Evolutionary conservation across 2,113 vertebrate genomes (phyloP), one percentile per base, ranked within the genome.

Genomic region (Hemibagrus wyckioides): DNA sequence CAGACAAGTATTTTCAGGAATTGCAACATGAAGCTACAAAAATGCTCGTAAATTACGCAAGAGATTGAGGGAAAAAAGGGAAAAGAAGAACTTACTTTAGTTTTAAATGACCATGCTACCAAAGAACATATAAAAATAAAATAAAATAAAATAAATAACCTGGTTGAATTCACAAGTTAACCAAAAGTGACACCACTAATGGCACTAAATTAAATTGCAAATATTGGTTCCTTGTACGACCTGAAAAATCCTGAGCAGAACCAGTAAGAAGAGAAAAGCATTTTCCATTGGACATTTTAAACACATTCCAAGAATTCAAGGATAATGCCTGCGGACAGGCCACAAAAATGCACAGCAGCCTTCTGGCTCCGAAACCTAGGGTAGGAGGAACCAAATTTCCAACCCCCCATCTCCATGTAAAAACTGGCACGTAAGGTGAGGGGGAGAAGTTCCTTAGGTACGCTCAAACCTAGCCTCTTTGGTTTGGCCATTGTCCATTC

Each of bases 301-400:
- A 90, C 88, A 79, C 90, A 84, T 91, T 90, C 82, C 88, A 91
- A 87, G 90, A 91, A 92, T 91, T 89, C 88, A 84, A 82, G 87
- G 86, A 91, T 86, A 89, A 90, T 89, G 92, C 90, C 89, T 89
- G 88, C 57, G 81, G 90, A 89, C 84, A 84, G 83, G 85, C 92
- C 92, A 90, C 92, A 92, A 90, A 90, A 92, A 92, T 92, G 89
- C 56, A 71, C 75, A 83, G 86, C 89, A 59, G 89, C 86, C 83
- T 89, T 65, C 63, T 77, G 73, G 85, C 79, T 89, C 79, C 44
- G 28, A 83, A 86, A 61, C 85, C 82, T 59, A 30, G n/a, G 84
- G 77, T 36, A 91, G 28, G 39, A 83, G 33, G 71, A 88, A 86
- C 82, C 52, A 0, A 48, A 67, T 54, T 36, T 79, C 79, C 69